Evolutionary conservation across 2,113 vertebrate genomes (phyloP), one percentile per base, ranked within the genome.

Genomic region (Miniopterus natalensis): DNA sequence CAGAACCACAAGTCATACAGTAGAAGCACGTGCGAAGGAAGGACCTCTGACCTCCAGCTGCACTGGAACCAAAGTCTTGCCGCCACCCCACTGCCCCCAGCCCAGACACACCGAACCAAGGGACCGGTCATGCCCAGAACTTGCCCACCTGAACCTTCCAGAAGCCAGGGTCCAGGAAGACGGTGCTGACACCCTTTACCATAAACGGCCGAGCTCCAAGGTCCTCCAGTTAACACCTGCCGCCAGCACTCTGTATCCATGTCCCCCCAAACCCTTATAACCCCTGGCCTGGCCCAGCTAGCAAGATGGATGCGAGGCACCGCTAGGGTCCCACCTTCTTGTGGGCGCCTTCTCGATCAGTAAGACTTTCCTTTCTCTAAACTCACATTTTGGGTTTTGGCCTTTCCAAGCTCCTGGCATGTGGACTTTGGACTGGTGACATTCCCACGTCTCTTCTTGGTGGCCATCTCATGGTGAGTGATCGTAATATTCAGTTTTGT

Each of bases 401-500:
- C 36, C 51, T 40, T 27, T 27, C 1, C 0, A 27, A 42, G 55
- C n/a, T 1, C n/a, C n/a, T 1, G 51, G n/a, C n/a, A 15, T 20
- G 4, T 8, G 51, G 51, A 15, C 49, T 11, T 36, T 2, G 12
- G 6, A 18, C 51, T 12, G 23, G 77, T 17, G 77, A 79, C 42
- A 55, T 65, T 73, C 61, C 55, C 47, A 71, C 47, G 14, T 3
- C 29, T 55, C 45, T 96, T 78, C 79, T 94, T 29, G 61, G 83
- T 91, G 96, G 55, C 25, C 61, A 49, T 36, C 92, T 92, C 63
- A 36, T 31, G 61, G 78, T 21, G 0, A 70, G 27, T 59, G 61
- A 89, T 59, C 53, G 83, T 17, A 42, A 92, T 49, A 65, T 59
- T 79, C 89, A 78, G 75, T 92, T 95, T 85, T 94, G 79, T 70